Evolutionary conservation across 2,888 invertebrate genomes (phyloP), one percentile per base, ranked within the genome.

Genomic region (Eretmocerus hayati): DNA sequence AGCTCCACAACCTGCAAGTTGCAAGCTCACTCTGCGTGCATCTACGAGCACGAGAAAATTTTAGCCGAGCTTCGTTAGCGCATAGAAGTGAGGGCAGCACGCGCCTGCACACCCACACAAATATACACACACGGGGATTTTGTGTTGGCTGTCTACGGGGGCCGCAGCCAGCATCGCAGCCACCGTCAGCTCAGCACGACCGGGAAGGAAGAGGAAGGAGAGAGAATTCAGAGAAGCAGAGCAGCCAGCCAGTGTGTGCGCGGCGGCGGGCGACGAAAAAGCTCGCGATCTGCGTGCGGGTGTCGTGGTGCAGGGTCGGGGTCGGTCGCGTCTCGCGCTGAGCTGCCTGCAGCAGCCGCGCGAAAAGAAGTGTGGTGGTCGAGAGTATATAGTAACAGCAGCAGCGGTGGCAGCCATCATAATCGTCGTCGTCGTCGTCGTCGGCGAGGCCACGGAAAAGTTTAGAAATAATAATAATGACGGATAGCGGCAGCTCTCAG

Each of bases 381-480:
- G 9, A 33, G 33, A 16, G 33, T 33, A 33, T 6, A 33, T 6
- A n/a, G 5, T 23, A 21, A 20, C 37, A 18, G 37, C 16, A 37
- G 20, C 38, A 23, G 21, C 15, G 21, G 21, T 23, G 13, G 38
- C 20, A 9, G 33, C 33, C 38, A 18, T 21, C 15, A 20, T 11
- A 23, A n/a, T n/a, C n/a, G n/a, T n/a, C n/a, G n/a, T n/a, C n/a
- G n/a, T n/a, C n/a, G n/a, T n/a, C n/a, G n/a, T n/a, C n/a, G n/a
- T n/a, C n/a, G n/a, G n/a, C 37, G 37, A 37, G 11, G 31, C 4
- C 4, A 15, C 3, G 31, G 31, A n/a, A 15, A 15, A 31, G 31
- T n/a, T n/a, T n/a, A n/a, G n/a, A n/a, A n/a, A n/a, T n/a, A 13
- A 35, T 8, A 35, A 35, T 15, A 71, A 70, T 71, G 71, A 70